phyloP scores from a whole-genome alignment of 2,113 vertebrate species.

The Lucifuga dentata region DNA sequence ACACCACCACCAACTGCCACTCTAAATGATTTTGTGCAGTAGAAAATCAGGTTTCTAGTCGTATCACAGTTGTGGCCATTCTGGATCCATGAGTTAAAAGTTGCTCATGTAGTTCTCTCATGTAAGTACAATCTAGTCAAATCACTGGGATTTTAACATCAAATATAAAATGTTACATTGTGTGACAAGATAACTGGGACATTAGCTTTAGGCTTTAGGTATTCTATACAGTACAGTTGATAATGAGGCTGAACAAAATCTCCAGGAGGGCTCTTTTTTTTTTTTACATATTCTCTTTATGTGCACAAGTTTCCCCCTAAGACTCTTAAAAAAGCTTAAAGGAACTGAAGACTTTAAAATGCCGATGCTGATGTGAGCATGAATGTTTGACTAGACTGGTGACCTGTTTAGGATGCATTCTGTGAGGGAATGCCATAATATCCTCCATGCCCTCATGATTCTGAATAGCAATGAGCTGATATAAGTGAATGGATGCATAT shows the following conservation, averaged over 20 bases:
- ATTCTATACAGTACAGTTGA: too few relatives aligned
- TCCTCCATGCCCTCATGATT: not conserved
- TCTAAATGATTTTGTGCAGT: constrained; percentile 34
- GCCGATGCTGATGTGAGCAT: not conserved
- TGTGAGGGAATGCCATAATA: not conserved
- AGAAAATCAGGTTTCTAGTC: too few relatives aligned
- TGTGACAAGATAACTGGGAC: not conserved
- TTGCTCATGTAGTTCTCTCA: not conserved
- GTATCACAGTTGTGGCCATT: not conserved
- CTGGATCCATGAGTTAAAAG: constrained; percentile 4
- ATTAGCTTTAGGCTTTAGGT: too few relatives aligned
- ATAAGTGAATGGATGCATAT: not conserved
- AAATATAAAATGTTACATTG: not conserved
- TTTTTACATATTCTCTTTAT: too few relatives aligned
- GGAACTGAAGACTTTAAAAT: too few relatives aligned
- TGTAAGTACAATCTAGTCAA: constrained; percentile 3
- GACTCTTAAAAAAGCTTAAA: too few relatives aligned
- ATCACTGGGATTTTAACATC: not conserved
- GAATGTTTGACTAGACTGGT: not conserved
- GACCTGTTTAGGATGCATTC: not conserved
- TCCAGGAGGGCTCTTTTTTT: too few relatives aligned
- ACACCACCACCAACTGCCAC: too few relatives aligned
- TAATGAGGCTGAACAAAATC: too few relatives aligned
- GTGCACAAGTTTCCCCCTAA: not conserved
- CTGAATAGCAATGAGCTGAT: not conserved